These are phyloP conservation scores for Oryzias melastigma DNA, from an alignment of 2,113 vertebrate species.

Conservation along the genomic window DNA sequence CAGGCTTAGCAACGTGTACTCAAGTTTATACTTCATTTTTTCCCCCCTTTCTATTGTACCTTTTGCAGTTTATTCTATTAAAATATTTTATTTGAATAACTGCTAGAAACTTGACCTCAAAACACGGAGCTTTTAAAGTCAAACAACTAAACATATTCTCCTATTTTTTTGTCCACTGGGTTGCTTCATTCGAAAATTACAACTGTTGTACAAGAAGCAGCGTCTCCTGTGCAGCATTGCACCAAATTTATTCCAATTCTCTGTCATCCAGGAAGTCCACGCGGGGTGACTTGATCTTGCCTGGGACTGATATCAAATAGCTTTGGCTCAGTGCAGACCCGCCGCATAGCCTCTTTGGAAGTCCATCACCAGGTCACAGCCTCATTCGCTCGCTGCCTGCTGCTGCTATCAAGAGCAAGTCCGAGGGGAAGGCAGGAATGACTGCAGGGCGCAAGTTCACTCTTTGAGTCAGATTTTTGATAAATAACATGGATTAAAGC, in stretches of 20 bases:
- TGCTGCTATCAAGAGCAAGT: conserved; percentile 27
- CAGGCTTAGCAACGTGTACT: too few species aligned
- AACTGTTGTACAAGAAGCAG: conserved; percentile 6
- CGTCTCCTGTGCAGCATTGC: not conserved
- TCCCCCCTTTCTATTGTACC: too few species aligned
- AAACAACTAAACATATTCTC: too few species aligned
- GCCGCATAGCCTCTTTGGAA: conserved; percentile 44
- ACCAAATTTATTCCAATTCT: conserved; percentile 25
- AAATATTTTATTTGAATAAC: too few species aligned
- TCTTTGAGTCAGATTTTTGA: conserved; percentile 23
- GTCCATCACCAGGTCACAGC: conserved; percentile 67
- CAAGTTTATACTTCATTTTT: too few species aligned
- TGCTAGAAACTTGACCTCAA: too few species aligned
- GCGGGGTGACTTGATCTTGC: conserved; percentile 17
- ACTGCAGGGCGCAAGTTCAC: conserved; percentile 17
- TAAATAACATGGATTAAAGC: conserved; percentile 11
- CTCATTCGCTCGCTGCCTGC: conserved; percentile 63
- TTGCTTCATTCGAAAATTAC: not conserved
- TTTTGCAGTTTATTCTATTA: too few species aligned
- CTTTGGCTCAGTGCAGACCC: conserved; percentile 32
- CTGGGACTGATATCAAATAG: conserved; percentile 44
- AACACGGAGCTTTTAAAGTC: too few species aligned
- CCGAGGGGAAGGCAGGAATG: conserved; percentile 45
- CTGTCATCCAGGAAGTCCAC: conserved; percentile 3
- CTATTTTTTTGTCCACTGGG: too few species aligned